A percentile compares a stretch with the other conserved stretches of the same genome.
phyloP scores from a whole-genome alignment of 1,140 invertebrate species.

The Scaptomyza pallida region DNA sequence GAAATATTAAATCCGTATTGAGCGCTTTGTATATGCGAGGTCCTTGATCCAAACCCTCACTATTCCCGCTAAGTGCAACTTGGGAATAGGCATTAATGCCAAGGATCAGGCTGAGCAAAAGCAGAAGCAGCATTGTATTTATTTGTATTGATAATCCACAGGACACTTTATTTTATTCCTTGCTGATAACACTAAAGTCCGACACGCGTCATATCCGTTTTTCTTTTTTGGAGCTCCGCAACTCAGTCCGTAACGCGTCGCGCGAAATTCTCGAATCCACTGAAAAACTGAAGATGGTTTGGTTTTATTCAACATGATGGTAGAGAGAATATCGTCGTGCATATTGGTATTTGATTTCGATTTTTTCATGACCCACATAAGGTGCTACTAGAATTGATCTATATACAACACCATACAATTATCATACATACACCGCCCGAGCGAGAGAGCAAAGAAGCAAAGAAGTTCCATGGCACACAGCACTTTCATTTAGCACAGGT shows the following conservation, averaged over 20 bases:
- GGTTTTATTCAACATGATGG: conserved; percentile 64
- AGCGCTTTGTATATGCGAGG: conserved; percentile 77
- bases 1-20: conserved; percentile 80
- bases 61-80: conserved; percentile 47
- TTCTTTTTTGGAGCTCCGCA: conserved; percentile 18
- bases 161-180: conserved; percentile 26
- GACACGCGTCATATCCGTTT: conserved; percentile 48
- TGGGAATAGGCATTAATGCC: conserved; percentile 59
- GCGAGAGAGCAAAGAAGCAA: too few species aligned
- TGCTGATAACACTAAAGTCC: conserved; percentile 1
- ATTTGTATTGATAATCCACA: conserved; percentile 11
- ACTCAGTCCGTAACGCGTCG: conserved; percentile 39
- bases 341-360: conserved; percentile 62
- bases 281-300: conserved; percentile 21
- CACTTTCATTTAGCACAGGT: conserved; percentile 77
- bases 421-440: neutral
- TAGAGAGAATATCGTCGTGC: neutral
- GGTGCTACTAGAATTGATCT: conserved; percentile 77
- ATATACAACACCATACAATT: conserved; percentile 45
- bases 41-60: conserved; percentile 44
- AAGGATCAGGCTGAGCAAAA: conserved; percentile 15
- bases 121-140: conserved; percentile 40
- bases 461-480: conserved; percentile 41
- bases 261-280: conserved; percentile 60
- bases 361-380: conserved; percentile 76